Conservation (phyloP, 1,140 invertebrate species). For the Drosophila kurseongensis region DNA sequence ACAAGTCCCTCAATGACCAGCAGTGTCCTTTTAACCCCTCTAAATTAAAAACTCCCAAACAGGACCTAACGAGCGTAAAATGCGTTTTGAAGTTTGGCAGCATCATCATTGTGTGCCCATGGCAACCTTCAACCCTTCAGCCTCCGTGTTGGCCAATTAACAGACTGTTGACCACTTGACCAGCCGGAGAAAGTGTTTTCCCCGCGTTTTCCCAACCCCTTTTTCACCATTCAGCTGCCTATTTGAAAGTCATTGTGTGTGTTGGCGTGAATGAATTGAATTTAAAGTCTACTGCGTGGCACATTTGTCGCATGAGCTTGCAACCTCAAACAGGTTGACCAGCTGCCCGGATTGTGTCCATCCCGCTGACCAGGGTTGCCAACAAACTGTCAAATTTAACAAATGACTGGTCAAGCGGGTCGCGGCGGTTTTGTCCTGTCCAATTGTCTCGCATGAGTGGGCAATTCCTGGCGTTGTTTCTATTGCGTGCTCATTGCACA, state of each 20-base stretch:
- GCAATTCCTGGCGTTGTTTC: slow-evolving; percentile 29
- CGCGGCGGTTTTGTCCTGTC: slow-evolving; percentile 23
- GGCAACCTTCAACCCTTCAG: slow-evolving; percentile 46
- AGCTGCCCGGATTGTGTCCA: slow-evolving; percentile 54
- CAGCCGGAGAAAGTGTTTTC: slow-evolving; percentile 31
- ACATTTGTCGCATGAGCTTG: slow-evolving; percentile 46
- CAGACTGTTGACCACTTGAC: slow-evolving; percentile 65
- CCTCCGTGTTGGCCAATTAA: slow-evolving; percentile 64
- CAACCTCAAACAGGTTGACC: slow-evolving; percentile 69
- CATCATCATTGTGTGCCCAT: slow-evolving; percentile 42
- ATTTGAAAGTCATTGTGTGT: slow-evolving; percentile 79
- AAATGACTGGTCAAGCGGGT: slow-evolving; percentile 62
- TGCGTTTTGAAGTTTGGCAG: slow-evolving; percentile 72
- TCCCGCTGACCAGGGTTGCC: slow-evolving; percentile 31
- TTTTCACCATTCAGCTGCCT: slow-evolving; percentile 24
- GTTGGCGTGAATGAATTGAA: slow-evolving; percentile 45
- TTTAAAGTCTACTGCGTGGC: slow-evolving; percentile 32
- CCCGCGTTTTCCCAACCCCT: slow-evolving; percentile 2
- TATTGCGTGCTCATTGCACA: slow-evolving; percentile 53
- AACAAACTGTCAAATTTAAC: slow-evolving; percentile 67
- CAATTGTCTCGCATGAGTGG: slow-evolving; percentile 64
- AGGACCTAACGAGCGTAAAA: slow-evolving; percentile 74
- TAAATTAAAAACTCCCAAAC: slow-evolving; percentile 49
- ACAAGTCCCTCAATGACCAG: slow-evolving; percentile 58
- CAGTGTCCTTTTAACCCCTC: slow-evolving; percentile 27